Conservation (phyloP, 2,888 invertebrate genomes). For the Parasteatoda lunata region DNA sequence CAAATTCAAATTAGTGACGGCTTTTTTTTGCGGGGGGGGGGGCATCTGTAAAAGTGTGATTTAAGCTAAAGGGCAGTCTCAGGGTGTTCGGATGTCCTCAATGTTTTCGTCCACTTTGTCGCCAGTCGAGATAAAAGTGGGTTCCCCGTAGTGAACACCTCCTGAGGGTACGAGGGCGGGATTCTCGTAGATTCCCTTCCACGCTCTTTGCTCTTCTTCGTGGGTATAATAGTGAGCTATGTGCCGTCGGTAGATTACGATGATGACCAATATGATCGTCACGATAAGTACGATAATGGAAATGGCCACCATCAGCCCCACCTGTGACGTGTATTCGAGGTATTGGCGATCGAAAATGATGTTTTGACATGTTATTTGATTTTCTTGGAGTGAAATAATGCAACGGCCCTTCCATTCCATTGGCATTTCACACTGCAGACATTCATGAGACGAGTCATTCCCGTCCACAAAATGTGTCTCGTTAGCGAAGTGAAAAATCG, state of each 20-base stretch:
- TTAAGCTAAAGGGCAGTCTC: too few species aligned
- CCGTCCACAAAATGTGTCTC: slow-evolving; percentile 67
- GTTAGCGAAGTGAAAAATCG: slow-evolving; percentile 71
- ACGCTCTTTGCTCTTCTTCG: slow-evolving; percentile 80
- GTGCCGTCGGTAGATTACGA: slow-evolving; percentile 81
- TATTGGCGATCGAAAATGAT: slow-evolving; percentile 26
- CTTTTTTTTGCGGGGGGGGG: too few species aligned
- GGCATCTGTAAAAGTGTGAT: too few species aligned
- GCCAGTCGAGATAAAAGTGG: slow-evolving; percentile 47
- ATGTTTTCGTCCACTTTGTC: slow-evolving; percentile 65
- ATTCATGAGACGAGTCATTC: slow-evolving; percentile 70
- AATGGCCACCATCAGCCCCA: slow-evolving; percentile 78
- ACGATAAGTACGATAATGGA: slow-evolving; percentile 77
- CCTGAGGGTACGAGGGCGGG: slow-evolving; percentile 38
- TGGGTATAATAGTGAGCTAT: slow-evolving; percentile 84
- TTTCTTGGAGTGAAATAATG: neutral
- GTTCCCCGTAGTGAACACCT: slow-evolving; percentile 35
- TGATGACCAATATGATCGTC: slow-evolving; percentile 77
- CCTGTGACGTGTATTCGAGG: slow-evolving; percentile 50
- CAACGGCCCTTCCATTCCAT: slow-evolving; percentile 77
- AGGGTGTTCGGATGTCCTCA: slow-evolving; percentile 23
- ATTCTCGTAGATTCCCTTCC: slow-evolving; percentile 72
- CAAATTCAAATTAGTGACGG: too few species aligned
- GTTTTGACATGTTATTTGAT: slow-evolving; percentile 7
- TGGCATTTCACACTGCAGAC: slow-evolving; percentile 79